Evolutionary conservation across 1,140 invertebrate genomes (phyloP), one percentile per base, ranked within the genome.

Genomic region (Antheraea mylitta): DNA sequence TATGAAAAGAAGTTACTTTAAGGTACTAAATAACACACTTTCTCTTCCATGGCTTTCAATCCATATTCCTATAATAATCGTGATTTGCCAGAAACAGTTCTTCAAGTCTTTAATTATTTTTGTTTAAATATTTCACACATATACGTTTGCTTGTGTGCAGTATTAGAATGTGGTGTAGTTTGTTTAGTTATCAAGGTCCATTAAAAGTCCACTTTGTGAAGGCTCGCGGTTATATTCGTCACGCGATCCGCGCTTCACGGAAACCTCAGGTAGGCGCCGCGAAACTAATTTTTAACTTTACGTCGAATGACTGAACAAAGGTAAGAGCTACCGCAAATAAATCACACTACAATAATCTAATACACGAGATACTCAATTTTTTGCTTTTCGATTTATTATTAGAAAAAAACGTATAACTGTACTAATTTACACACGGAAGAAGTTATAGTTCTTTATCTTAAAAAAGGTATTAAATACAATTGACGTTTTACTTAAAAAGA

Each of bases 181-280:
- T 58, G 72, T 74, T 72, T 71, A 70, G 72, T 71, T 73, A 79
- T 76, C 67, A 37, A 67, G 63, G 45, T 72, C 66, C 70, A 74
- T 76, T 81, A 70, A 69, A 76, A 72, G 69, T 68, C 73, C 73
- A 72, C 71, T 85, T 79, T 72, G 76, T 78, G 77, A 75, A 80
- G 79, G 75, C 82, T 82, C 81, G 79, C 78, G 74, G 77, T 75
- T 78, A 73, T 75, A 80, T 74, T 76, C 66, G 72, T 76, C 79
- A 81, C 78, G 79, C 79, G 74, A 83, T 74, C 76, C 63, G 67
- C 65, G 73, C 75, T 85, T 85, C 79, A 83, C 73, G 77, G 81
- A 83, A 81, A 74, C 74, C 75, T 78, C 83, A 87, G 83, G 83
- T 87, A 85, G 79, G 74, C 74, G 62, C 81, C 76, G 68, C 73